Evolutionary conservation across 2,797 vertebrate species (phyloP).

Genomic region (Chlorospingus flavigularis): DNA sequence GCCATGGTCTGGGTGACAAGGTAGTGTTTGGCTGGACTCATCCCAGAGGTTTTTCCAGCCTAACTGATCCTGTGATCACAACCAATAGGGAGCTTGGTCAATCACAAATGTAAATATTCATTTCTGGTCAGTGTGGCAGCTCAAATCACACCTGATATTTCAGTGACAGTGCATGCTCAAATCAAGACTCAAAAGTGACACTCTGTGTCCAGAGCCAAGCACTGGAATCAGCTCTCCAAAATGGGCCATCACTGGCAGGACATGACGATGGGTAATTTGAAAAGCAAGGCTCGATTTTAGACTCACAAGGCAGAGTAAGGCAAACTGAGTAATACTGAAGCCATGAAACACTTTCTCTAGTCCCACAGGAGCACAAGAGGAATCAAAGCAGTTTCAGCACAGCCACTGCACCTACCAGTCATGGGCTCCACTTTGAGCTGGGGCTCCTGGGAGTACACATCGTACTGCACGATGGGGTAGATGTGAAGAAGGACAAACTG

Average conservation of each 20-base stretch:
- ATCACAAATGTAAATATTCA: neutral
- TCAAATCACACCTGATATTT: neutral
- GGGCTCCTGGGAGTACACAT: slow-evolving; percentile 96
- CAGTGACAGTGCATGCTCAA: neutral
- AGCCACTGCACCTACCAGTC: slow-evolving; percentile 79
- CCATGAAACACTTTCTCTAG: neutral
- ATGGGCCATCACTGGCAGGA: neutral
- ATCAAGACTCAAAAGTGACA: neutral
- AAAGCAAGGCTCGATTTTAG: neutral
- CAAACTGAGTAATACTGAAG: neutral
- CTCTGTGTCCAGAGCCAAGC: neutral
- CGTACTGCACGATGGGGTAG: slow-evolving; percentile 91
- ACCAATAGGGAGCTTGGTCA: neutral
- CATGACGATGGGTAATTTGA: neutral
- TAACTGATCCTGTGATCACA: neutral
- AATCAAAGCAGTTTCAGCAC: neutral
- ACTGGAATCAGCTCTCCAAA: neutral
- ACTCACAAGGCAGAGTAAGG: neutral
- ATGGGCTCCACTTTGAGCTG: slow-evolving; percentile 92
- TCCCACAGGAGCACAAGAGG: neutral
- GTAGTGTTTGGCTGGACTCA: fast-evolving
- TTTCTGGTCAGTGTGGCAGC: neutral
- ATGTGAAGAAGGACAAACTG: slow-evolving; percentile 92
- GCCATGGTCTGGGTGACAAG: neutral
- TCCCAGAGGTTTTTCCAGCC: neutral